Percentiles rank a stretch among this genome's conserved stretches.
phyloP scores from a whole-genome alignment of 2,797 vertebrate genomes.

The Coreius guichenoti region DNA sequence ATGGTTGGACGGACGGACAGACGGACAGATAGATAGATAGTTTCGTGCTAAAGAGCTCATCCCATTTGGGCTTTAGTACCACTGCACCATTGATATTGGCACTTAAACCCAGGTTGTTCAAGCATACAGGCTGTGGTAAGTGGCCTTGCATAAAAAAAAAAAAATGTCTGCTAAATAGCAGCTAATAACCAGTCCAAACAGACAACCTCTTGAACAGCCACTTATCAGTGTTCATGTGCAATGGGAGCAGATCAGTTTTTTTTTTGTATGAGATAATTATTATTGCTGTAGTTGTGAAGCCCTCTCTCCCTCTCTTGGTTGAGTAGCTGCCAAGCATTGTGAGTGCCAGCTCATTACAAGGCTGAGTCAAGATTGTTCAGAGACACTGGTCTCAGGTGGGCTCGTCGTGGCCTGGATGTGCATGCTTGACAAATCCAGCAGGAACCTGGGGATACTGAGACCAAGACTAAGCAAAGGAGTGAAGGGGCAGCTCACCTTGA shows the following conservation, averaged over 20 bases:
- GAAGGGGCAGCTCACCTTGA: neutral
- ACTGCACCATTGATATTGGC: neutral
- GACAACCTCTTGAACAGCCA: conserved; percentile 27
- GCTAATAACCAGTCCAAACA: conserved; percentile 22
- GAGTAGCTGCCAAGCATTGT: conserved; percentile 15
- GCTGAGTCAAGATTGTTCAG: conserved; percentile 20
- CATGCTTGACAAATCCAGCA: conserved; percentile 2
- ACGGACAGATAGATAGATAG: neutral
- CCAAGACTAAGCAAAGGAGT: neutral
- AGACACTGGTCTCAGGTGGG: conserved; percentile 25
- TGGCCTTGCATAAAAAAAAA: conserved; percentile 14
- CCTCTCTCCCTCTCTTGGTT: conserved; percentile 14
- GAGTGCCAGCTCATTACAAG: conserved; percentile 38
- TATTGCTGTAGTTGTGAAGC: conserved; percentile 31
- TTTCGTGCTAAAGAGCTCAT: neutral
- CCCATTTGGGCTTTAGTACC: neutral
- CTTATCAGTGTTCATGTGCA: neutral
- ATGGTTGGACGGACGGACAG: neutral
- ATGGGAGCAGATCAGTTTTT: conserved; percentile 9
- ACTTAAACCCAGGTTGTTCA: conserved; percentile 6
- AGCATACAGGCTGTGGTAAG: neutral
- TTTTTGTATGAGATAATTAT: conserved; percentile 22
- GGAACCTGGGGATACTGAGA: conserved; percentile 8
- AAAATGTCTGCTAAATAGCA: neutral
- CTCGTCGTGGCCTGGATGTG: neutral